phyloP scores from a whole-genome alignment of 2,797 vertebrate species.

The Dermochelys coriacea region DNA sequence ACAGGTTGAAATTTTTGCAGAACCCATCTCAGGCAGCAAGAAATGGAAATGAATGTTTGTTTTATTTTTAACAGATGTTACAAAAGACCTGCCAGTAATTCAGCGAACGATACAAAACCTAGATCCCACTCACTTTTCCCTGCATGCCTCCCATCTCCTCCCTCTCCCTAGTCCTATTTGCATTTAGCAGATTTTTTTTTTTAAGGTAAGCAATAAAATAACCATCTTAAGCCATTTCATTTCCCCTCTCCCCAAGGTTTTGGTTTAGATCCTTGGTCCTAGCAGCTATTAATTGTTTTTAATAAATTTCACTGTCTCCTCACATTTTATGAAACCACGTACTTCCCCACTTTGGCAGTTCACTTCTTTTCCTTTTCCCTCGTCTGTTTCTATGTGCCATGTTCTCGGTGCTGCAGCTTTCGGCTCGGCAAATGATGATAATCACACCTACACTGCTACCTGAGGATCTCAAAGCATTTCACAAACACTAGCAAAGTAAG shows the following conservation, averaged over 20 bases:
- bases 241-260: conserved; percentile 52
- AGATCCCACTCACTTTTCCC: conserved; percentile 65
- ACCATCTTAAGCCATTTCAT: conserved; percentile 39
- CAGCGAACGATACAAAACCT: conserved; percentile 60
- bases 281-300: conserved; percentile 47
- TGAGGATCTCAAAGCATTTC: background rate
- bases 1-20: conserved; percentile 73
- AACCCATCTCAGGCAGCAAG: conserved; percentile 70
- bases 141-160: conserved; percentile 53
- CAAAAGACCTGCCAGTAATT: conserved; percentile 74
- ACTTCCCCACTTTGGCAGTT: background rate
- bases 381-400: fast-evolving
- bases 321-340: background rate
- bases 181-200: conserved; percentile 46
- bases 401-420: background rate
- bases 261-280: conserved; percentile 32
- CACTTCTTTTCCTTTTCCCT: background rate
- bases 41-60: conserved; percentile 70
- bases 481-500: background rate
- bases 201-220: conserved; percentile 58
- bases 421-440: background rate
- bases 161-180: conserved; percentile 46
- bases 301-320: conserved; percentile 40
- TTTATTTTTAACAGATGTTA: conserved; percentile 79
- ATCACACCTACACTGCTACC: fast-evolving